phyloP scores from a whole-genome alignment of 2,888 invertebrate genomes.

The Sympetrum striolatum region DNA sequence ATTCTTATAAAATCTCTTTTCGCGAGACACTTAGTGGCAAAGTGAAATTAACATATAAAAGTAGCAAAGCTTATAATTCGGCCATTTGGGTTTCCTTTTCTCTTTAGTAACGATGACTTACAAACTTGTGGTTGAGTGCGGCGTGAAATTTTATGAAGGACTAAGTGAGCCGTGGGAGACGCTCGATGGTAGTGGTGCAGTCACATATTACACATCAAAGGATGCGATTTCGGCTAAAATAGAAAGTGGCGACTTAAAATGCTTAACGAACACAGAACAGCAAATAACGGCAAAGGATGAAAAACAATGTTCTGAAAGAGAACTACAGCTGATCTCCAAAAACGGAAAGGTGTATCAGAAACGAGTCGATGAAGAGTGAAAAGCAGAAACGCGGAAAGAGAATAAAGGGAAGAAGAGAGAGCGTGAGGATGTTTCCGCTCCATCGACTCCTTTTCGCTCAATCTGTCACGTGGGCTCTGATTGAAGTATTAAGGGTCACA shows the following conservation, averaged over 20 bases:
- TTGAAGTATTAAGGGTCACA: neutral
- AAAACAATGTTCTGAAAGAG: neutral
- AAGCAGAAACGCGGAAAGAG: neutral
- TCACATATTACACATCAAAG: no score
- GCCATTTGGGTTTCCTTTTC: no score
- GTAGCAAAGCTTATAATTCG: no score
- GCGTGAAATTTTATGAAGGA: no score
- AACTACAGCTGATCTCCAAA: neutral
- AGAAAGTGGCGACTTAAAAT: neutral
- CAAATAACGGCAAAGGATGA: neutral
- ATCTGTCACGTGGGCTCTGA: neutral
- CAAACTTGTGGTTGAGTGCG: no score
- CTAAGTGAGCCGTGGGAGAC: no score
- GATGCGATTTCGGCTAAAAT: neutral
- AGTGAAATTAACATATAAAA: no score
- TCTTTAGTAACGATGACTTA: no score
- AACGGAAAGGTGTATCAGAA: neutral
- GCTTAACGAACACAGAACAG: neutral
- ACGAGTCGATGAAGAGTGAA: neutral
- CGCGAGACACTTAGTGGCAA: no score
- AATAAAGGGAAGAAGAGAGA: neutral
- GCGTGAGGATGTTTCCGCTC: neutral
- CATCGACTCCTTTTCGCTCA: neutral
- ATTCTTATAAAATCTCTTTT: no score
- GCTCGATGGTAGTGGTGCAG: no score